Percentiles rank a stretch among this genome's conserved stretches.
These are phyloP conservation scores for Erebia palarica DNA, from an alignment of 2,888 invertebrate species.

Conservation along the genomic window DNA sequence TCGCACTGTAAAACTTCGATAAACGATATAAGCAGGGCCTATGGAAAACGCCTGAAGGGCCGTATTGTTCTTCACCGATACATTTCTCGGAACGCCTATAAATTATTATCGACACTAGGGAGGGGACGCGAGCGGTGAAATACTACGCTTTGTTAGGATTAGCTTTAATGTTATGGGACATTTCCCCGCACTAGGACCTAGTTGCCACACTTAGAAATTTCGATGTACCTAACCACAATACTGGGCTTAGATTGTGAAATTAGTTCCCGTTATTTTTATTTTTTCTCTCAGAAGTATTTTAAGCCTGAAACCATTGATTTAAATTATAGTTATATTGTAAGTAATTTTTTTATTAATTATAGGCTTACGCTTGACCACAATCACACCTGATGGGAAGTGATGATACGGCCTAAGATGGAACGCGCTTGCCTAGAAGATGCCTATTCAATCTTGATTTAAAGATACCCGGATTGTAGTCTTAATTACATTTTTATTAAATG, in stretches of 20 bases:
- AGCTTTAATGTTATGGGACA: conserved; percentile 17
- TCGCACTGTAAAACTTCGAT: no score
- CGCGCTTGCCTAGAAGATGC: no score
- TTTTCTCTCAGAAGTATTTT: neutral
- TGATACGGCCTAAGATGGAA: no score
- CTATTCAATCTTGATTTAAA: no score
- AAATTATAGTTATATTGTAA: no score
- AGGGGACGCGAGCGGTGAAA: conserved; percentile 12
- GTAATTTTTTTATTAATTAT: no score
- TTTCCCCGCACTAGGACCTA: neutral
- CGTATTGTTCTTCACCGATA: conserved; percentile 45
- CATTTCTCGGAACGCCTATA: conserved; percentile 58
- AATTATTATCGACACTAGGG: conserved; percentile 44
- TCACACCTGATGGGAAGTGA: no score
- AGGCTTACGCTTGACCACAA: no score
- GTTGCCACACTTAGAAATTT: no score
- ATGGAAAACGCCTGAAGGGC: conserved; percentile 34
- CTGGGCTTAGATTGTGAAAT: neutral
- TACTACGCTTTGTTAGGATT: conserved; percentile 24
- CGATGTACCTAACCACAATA: neutral
- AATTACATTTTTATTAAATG: no score
- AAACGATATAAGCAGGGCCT: no score
- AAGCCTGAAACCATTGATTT: neutral
- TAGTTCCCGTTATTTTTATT: neutral
- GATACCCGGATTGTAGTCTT: no score